These are phyloP conservation scores for Cyaniris semiargus DNA, from an alignment of 2,888 invertebrate species.

Conservation along the genomic window DNA sequence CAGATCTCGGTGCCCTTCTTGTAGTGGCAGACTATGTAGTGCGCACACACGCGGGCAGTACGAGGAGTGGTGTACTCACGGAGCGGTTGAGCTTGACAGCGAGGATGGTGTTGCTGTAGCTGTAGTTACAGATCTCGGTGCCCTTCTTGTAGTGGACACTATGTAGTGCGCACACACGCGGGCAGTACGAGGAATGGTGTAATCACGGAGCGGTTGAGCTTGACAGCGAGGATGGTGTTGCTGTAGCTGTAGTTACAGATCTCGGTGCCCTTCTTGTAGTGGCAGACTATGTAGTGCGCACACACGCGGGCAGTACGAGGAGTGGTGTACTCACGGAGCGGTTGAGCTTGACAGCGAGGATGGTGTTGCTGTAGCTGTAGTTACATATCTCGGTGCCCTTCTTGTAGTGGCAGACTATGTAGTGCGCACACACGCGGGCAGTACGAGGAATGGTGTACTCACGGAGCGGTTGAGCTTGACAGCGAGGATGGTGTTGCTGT, in stretches of 20 bases:
- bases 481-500: too few species aligned
- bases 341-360: slow-evolving; percentile 96
- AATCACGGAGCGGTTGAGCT: too few species aligned
- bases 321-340: slow-evolving; percentile 84
- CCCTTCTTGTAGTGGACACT: slow-evolving; percentile 98
- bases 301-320: slow-evolving; percentile 70
- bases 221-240: too few species aligned
- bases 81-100: slow-evolving; percentile 97
- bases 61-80: slow-evolving; percentile 70
- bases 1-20: slow-evolving; percentile 99
- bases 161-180: too few species aligned
- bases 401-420: too few species aligned
- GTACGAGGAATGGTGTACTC: too few species aligned
- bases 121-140: slow-evolving; percentile 98
- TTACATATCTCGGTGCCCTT: slow-evolving; percentile 99
- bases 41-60: slow-evolving; percentile 70
- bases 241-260: too few species aligned
- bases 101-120: slow-evolving; percentile 95
- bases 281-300: not conserved
- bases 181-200: too few species aligned
- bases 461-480: too few species aligned
- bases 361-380: slow-evolving; percentile 96
- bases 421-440: too few species aligned
- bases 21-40: slow-evolving; percentile 67
- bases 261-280: too few species aligned